These are phyloP conservation scores for Mactra quadrangularis DNA, from an alignment of 1,140 invertebrate genomes.

Conservation along the genomic window DNA sequence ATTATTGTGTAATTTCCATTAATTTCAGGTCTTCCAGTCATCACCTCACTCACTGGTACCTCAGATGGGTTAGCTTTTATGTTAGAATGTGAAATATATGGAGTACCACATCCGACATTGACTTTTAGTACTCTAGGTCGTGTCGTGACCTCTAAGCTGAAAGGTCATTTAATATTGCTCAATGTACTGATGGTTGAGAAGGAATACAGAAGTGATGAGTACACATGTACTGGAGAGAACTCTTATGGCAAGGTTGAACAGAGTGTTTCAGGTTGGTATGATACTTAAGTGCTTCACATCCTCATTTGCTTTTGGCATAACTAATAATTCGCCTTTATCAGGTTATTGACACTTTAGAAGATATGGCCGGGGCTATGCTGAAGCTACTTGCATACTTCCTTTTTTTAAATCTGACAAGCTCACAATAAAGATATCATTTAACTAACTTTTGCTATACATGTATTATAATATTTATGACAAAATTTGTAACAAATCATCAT, in stretches of 20 bases:
- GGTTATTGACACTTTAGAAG: too few relatives aligned
- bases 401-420: too few relatives aligned
- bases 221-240: conserved; percentile 42
- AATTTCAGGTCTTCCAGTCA: conserved; percentile 24
- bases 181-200: conserved; percentile 16
- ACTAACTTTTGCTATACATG: too few relatives aligned
- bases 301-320: too few relatives aligned
- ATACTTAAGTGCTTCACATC: neutral
- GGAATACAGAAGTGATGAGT: neutral
- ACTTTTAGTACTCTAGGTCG: conserved; percentile 38
- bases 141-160: conserved; percentile 20
- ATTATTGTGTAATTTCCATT: too few relatives aligned
- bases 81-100: conserved; percentile 17
- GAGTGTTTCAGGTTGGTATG: conserved; percentile 43
- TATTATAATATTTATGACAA: too few relatives aligned
- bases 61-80: neutral
- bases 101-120: conserved; percentile 30
- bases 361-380: too few relatives aligned
- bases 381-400: too few relatives aligned
- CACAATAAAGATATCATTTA: too few relatives aligned
- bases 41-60: conserved; percentile 8
- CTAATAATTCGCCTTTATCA: too few relatives aligned
- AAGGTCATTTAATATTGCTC: conserved; percentile 17
- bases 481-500: too few relatives aligned
- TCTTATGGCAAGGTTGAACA: conserved; percentile 12